These are phyloP conservation scores for Cyphomyrmex costatus DNA, from an alignment of 1,140 invertebrate species.

Conservation along the genomic window DNA sequence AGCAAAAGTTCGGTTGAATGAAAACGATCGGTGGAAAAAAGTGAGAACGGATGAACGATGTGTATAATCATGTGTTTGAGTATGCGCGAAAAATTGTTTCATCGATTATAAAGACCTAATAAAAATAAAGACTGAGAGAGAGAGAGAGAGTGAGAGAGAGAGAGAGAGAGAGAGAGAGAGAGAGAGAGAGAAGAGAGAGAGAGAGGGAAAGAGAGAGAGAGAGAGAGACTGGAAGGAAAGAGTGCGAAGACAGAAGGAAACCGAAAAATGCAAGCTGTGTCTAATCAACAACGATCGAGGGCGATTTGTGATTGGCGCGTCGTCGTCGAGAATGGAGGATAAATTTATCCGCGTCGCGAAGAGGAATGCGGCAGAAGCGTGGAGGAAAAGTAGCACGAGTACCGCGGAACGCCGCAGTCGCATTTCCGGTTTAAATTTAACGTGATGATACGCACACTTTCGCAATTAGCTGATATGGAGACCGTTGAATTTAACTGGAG, in stretches of 20 bases:
- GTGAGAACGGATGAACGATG: constrained; percentile 16
- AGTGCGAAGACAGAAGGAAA: background rate
- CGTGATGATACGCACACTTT: constrained; percentile 49
- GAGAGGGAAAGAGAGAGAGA: too few species aligned
- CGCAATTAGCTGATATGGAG: constrained; percentile 57
- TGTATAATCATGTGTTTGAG: constrained; percentile 22
- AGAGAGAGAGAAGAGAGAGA: background rate
- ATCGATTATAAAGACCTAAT: background rate
- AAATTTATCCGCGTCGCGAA: constrained; percentile 44
- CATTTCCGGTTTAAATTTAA: constrained; percentile 58
- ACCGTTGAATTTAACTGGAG: constrained; percentile 25
- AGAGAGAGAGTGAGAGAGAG: background rate
- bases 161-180: background rate
- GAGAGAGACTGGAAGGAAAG: background rate
- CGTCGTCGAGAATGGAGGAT: constrained; percentile 55
- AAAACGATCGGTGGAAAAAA: background rate
- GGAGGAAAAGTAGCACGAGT: constrained; percentile 49
- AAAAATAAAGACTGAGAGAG: background rate
- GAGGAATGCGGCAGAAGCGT: constrained; percentile 58
- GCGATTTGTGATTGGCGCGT: constrained; percentile 9
- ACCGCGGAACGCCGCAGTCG: constrained; percentile 9
- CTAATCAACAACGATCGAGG: constrained; percentile 50
- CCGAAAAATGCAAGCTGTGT: background rate
- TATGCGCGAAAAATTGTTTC: background rate
- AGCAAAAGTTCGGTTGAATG: constrained; percentile 21